A percentile compares a stretch with the other conserved stretches of the same genome.
These are phyloP conservation scores for Halictus rubicundus DNA, from an alignment of 1,140 invertebrate genomes.

Conservation along the genomic window DNA sequence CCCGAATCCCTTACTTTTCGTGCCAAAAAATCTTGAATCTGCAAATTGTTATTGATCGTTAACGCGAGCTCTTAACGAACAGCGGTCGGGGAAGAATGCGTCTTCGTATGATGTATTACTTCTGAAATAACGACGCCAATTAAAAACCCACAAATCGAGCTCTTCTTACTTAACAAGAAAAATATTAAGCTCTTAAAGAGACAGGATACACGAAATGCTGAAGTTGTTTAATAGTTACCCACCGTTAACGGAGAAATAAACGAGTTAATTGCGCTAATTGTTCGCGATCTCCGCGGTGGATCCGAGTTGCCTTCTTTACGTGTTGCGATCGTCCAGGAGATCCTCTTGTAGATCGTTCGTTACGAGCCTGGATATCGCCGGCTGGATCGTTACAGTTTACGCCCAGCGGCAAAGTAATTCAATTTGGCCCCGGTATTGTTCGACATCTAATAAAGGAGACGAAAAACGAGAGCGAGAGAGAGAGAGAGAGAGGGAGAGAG, in stretches of 20 bases:
- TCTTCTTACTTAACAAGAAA: conserved; percentile 62
- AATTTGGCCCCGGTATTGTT: conserved; percentile 37
- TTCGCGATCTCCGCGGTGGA: neutral
- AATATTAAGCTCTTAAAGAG: conserved; percentile 64
- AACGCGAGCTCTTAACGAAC: no score
- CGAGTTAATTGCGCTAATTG: neutral
- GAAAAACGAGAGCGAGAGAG: conserved; percentile 24
- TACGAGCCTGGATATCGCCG: neutral
- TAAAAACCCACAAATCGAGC: no score
- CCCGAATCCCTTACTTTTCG: no score
- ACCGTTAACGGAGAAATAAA: neutral
- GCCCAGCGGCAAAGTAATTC: conserved; percentile 35
- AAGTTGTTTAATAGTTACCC: no score
- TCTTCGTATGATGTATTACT: no score
- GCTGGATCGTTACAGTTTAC: conserved; percentile 21
- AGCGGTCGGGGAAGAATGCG: no score
- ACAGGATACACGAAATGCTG: no score
- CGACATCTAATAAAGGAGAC: conserved; percentile 29
- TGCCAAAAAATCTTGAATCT: no score
- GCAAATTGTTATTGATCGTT: no score
- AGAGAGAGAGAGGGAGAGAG: neutral
- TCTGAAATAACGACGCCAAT: no score
- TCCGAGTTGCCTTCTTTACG: neutral
- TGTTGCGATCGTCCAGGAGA: no score
- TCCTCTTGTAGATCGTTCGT: neutral